A percentile compares a stretch with the other conserved stretches of the same genome.
Evolutionary conservation across 1,140 invertebrate species (phyloP).

Genomic region (Saxidomus purpurata): DNA sequence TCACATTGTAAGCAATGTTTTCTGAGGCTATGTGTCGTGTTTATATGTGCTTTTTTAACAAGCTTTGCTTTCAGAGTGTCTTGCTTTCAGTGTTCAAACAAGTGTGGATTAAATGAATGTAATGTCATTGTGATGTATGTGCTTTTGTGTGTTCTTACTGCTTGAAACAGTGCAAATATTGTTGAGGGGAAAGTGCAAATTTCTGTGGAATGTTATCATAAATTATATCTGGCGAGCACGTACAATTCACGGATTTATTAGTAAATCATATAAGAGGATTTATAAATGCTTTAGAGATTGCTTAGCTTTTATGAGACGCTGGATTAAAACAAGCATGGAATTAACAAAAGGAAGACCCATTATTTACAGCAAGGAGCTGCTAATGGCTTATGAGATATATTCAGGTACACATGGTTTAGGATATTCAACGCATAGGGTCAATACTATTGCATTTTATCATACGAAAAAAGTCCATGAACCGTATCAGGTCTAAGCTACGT

Average conservation of each 20-base stretch:
- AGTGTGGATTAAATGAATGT: background rate
- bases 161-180: background rate
- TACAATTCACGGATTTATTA: background rate
- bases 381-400: background rate
- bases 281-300: background rate
- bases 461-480: too few species aligned
- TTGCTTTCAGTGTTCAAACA: background rate
- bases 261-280: background rate
- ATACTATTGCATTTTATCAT: too few species aligned
- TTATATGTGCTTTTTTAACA: background rate
- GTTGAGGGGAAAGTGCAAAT: background rate
- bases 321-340: slow-evolving; percentile 18
- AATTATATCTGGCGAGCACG: background rate
- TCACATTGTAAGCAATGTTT: too few species aligned
- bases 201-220: background rate
- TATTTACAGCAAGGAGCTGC: background rate
- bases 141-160: background rate
- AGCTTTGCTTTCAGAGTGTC: background rate
- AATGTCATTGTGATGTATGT: background rate
- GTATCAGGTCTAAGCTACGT: too few species aligned
- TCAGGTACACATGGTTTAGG: too few species aligned
- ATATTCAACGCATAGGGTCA: too few species aligned
- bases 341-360: background rate
- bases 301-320: slow-evolving; percentile 6
- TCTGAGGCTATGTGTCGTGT: background rate